Base-by-base conservation (phyloP, 2,113 vertebrate species). In the Pseudonaja textilis region DNA sequence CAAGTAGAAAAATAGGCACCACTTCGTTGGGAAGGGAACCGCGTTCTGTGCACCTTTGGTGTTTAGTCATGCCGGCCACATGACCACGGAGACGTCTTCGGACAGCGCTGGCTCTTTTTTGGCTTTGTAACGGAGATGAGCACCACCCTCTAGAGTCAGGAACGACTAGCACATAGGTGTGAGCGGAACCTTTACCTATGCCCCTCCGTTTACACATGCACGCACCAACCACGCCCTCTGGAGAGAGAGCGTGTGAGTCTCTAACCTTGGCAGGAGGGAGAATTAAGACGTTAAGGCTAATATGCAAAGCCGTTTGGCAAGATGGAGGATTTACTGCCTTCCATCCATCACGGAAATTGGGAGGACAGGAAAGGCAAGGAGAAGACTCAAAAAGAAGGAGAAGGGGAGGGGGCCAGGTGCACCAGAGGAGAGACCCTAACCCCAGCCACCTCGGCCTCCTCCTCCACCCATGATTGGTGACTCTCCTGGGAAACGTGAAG, bases 361-460 rank as follows among this genome's bases (percentile, higher is more conserved):
- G 85, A 85, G 74, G 50, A 95, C n/a, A 88, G 87, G 97, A 96
- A 86, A 89, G 93, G 93, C 96, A 89, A 92, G 92, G 91, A 92
- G 92, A 93, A 94, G 93, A 64, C 14, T n/a, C 87, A 93, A 25
- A 91, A 85, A 50, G 93, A 50, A 50, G 47, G 8, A 1, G 94
- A 89, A 89, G 26, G 61, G 74, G 55, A 81, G 90, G 45, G 69
- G 0, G 2, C 5, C 29, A 14, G 9, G 89, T 18, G 0, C 59
- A 74, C 54, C 81, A 85, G 90, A 95, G 85, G 64, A 91, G 93
- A 95, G 90, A 92, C 91, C 59, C 47, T 93, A 69, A 11, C 88
- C 59, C 90, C 90, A 85, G 55, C 89, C 0, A 1, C 23, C 2
- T 90, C 74, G 3, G 90, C 90, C 93, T 95, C 34, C 90, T 47